Evolutionary conservation across 1,140 invertebrate genomes (phyloP), one percentile per base, ranked within the genome.

Genomic region (Drosophila baimaii): DNA sequence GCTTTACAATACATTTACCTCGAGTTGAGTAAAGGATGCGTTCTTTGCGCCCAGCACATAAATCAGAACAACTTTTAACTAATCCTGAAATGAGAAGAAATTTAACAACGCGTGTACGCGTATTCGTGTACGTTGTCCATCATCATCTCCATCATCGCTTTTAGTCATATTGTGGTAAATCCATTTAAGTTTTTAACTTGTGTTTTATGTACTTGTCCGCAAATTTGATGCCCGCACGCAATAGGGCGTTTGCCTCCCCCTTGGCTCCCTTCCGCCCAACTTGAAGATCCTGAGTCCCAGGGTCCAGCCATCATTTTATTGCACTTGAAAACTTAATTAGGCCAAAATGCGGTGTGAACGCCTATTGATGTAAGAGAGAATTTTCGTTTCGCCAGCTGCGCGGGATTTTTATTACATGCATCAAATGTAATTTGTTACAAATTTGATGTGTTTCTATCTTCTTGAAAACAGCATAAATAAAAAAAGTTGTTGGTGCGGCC

Each of bases 301-400:
- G 37, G 62, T 62, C 62, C 55, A 69, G 63, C 73, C 84, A 89
- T 86, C 78, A 91, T 91, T 91, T 91, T 91, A 91, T 91, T 88
- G 90, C 82, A 81, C 89, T 91, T 90, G 82, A 91, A 91, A 91
- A 91, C 81, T 89, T 91, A 91, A 91, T 91, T 91, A 91, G 85
- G 83, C 77, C 81, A 78, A 79, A 89, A 89, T 84, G 80, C 84
- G 84, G 85, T 89, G 84, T 81, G 77, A 89, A 89, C 80, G 84
- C 77, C 77, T 81, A 81, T 89, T 79, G 81, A 58, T 73, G 66
- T 47, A 49, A 15, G 27, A 47, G 43, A 71, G 52, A 70, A 71
- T 76, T 39, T 58, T 59, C 21, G 35, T 54, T 78, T 64, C 47
- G 71, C 61, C 77, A 89, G 83, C 77, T 89, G 83, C 73, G 84